Evolutionary conservation across 2,888 invertebrate genomes (phyloP).

Genomic region (Sicus ferrugineus): DNA sequence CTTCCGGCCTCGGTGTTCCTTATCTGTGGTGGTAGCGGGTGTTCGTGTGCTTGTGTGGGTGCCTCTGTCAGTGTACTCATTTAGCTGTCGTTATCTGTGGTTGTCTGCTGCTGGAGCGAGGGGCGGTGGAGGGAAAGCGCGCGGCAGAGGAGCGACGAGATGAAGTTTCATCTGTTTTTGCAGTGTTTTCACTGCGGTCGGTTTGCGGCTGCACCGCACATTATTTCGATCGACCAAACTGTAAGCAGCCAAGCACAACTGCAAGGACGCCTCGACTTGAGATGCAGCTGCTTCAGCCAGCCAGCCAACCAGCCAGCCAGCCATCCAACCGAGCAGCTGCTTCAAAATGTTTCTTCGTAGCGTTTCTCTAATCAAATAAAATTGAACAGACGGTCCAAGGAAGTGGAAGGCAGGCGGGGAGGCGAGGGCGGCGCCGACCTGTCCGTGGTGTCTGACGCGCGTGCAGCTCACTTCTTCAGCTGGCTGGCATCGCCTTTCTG

Average conservation of each 20-base stretch:
- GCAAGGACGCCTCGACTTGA: neutral
- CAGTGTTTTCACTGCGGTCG: conserved; percentile 32
- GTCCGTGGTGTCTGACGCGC: neutral
- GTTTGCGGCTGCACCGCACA: conserved; percentile 29
- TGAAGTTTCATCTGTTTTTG: conserved; percentile 21
- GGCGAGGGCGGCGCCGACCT: neutral
- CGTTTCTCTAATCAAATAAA: conserved; percentile 38
- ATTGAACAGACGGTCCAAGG: conserved; percentile 33
- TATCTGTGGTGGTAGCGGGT: neutral
- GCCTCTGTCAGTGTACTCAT: conserved; percentile 4
- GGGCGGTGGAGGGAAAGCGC: neutral
- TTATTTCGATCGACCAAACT: conserved; percentile 30
- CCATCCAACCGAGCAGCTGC: too few relatives aligned
- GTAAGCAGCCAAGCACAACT: conserved; percentile 11
- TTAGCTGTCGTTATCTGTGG: conserved; percentile 5
- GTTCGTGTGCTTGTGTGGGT: neutral
- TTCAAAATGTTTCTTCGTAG: neutral
- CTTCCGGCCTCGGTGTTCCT: conserved; percentile 24
- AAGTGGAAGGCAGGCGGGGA: neutral
- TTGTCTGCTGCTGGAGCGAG: neutral
- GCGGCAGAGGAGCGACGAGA: neutral
- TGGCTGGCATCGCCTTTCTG: neutral
- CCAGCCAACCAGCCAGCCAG: too few relatives aligned
- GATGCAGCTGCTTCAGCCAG: neutral
- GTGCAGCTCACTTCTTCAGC: neutral